Evolutionary conservation across 2,113 vertebrate species (phyloP), one percentile per base, ranked within the genome.

Genomic region (Oreochromis aureus): DNA sequence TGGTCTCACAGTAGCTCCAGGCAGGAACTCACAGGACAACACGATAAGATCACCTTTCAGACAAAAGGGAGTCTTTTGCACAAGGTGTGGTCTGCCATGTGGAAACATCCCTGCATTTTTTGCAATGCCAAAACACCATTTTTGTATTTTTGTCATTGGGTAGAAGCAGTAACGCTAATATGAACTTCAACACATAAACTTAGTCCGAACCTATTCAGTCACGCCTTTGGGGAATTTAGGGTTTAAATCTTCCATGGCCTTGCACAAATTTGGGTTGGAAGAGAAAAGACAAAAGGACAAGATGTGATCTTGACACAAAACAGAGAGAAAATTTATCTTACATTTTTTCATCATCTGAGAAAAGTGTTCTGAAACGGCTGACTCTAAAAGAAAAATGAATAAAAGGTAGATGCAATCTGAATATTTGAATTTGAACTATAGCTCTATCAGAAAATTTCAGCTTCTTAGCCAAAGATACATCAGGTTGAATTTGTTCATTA

Each of bases 41-140:
- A 84, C 85, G 86, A 93, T 92, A 87, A 89, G 87, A 89, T 95
- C 93, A 91, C 87, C 90, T 94, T 94, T 95, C 93, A 92, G 89
- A 83, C 63, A 80, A 84, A 89, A 91, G 85, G 7, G 24, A 81
- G 44, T 15, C 63, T 19, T n/a, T 63, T 22, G 30, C 85, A 51
- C 79, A 83, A 90, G 91, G 92, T 91, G 89, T 91, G 90, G 87
- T 90, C 89, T 48, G n/a, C 34, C 9, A 4, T 80, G 69, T 69
- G 44, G 83, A 87, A 78, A 81, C 16, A 5, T 55, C 44, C 48
- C 54, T 83, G 4, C 15, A 3, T 34, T 84, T 80, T 53, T 71
- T 48, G 22, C 59, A 4, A 22, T 7, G 63, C 4, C 32, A 44
- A 61, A 6, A 54, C 39, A 4, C 51, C 27, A 27, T 27, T 27